A percentile compares a stretch with the other conserved stretches of the same genome.
These are phyloP conservation scores for Lycophotia porphyrea DNA, from an alignment of 2,888 invertebrate genomes.

Conservation along the genomic window DNA sequence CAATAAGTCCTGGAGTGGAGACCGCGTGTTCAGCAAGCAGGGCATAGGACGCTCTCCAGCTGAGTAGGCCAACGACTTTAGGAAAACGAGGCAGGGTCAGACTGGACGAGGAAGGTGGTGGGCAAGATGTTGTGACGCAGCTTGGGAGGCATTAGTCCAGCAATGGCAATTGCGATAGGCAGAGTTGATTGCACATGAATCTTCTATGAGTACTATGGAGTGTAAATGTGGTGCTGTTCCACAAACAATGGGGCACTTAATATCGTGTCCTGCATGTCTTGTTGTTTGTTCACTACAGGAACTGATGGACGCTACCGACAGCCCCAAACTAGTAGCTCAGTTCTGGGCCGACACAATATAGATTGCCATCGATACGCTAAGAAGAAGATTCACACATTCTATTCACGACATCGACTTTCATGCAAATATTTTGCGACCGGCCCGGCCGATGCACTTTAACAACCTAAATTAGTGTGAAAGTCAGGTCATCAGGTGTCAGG, in stretches of 20 bases:
- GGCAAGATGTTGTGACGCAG: neutral
- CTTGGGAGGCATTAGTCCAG: neutral
- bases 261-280: too few relatives aligned
- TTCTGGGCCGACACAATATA: too few relatives aligned
- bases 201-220: too few relatives aligned
- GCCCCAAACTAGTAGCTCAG: too few relatives aligned
- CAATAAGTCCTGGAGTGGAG: neutral
- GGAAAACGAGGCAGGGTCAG: neutral
- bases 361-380: too few relatives aligned
- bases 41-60: neutral
- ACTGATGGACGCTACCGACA: too few relatives aligned
- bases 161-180: neutral
- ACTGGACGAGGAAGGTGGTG: neutral
- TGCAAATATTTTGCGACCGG: slow-evolving; percentile 17
- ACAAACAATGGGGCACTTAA: too few relatives aligned
- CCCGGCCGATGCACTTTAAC: neutral
- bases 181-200: neutral
- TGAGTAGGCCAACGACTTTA: neutral
- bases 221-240: too few relatives aligned
- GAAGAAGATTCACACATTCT: too few relatives aligned
- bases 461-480: slow-evolving; percentile 2
- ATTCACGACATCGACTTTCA: slow-evolving; percentile 5
- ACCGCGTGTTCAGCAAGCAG: neutral
- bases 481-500: neutral
- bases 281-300: too few relatives aligned